A percentile compares a stretch with the other conserved stretches of the same genome.
These are phyloP conservation scores for Camelus dromedarius DNA, from an alignment of 2,113 vertebrate species.

Conservation along the genomic window DNA sequence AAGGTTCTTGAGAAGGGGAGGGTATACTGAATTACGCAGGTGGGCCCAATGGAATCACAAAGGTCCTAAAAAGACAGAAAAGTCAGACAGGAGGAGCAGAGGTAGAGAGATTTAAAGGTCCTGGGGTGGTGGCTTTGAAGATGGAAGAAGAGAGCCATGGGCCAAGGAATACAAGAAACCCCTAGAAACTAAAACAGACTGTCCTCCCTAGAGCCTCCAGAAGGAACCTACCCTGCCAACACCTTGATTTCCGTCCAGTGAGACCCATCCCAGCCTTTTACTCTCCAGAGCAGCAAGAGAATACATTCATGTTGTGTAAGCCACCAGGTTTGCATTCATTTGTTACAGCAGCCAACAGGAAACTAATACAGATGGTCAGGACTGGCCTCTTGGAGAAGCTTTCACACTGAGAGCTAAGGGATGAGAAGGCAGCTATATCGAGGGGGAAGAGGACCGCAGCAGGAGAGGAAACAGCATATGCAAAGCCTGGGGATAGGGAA, in stretches of 20 bases:
- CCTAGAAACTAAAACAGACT: too few species aligned
- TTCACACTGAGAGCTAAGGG: neutral
- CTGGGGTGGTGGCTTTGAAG: neutral
- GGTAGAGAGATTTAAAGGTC: neutral
- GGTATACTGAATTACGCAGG: neutral
- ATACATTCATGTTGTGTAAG: neutral
- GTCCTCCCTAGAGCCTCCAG: too few species aligned
- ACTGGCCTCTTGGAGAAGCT: neutral
- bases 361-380: neutral
- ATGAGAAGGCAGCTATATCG: fast-evolving
- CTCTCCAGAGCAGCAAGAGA: neutral
- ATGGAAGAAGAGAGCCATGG: neutral
- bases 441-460: neutral
- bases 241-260: neutral
- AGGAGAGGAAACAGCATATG: neutral
- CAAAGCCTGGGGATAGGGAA: neutral
- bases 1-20: neutral
- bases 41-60: neutral
- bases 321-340: neutral
- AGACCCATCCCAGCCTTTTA: neutral
- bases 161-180: neutral
- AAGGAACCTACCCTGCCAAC: too few species aligned
- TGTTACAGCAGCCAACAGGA: neutral
- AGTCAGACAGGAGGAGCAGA: neutral
- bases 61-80: neutral